These are phyloP conservation scores for Maconellicoccus hirsutus DNA, from an alignment of 1,140 invertebrate species.

Conservation along the genomic window DNA sequence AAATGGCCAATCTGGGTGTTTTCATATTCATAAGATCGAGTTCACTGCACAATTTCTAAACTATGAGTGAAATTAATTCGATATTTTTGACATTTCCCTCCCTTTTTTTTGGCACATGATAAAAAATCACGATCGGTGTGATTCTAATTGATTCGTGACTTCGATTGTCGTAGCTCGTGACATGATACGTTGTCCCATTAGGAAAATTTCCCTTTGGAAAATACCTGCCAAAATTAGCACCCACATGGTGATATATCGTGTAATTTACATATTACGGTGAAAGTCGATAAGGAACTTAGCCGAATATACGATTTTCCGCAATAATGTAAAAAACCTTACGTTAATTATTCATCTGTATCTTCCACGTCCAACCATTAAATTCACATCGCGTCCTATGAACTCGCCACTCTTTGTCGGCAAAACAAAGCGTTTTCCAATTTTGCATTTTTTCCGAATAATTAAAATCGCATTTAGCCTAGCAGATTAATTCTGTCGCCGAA, in stretches of 20 bases:
- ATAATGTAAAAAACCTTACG: no score
- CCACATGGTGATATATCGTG: background rate
- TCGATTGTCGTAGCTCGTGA: background rate
- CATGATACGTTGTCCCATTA: no score
- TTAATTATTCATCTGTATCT: no score
- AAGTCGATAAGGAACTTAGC: no score
- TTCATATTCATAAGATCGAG: background rate
- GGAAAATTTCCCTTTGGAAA: no score
- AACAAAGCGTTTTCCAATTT: constrained; percentile 4
- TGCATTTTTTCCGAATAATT: background rate
- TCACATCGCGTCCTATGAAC: background rate
- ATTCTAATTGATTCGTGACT: background rate
- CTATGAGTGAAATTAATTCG: no score
- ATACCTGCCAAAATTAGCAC: background rate
- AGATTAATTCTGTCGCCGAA: background rate
- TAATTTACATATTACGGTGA: background rate
- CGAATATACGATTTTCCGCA: no score
- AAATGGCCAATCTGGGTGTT: background rate
- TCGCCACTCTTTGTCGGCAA: background rate
- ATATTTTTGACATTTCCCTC: no score
- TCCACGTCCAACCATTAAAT: background rate
- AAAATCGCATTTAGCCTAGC: background rate
- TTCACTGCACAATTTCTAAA: no score
- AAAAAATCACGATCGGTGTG: background rate
- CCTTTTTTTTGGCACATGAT: no score